Evolutionary conservation across 1,140 invertebrate genomes (phyloP), one percentile per base, ranked within the genome.

Genomic region (Leptoteleia sp.): DNA sequence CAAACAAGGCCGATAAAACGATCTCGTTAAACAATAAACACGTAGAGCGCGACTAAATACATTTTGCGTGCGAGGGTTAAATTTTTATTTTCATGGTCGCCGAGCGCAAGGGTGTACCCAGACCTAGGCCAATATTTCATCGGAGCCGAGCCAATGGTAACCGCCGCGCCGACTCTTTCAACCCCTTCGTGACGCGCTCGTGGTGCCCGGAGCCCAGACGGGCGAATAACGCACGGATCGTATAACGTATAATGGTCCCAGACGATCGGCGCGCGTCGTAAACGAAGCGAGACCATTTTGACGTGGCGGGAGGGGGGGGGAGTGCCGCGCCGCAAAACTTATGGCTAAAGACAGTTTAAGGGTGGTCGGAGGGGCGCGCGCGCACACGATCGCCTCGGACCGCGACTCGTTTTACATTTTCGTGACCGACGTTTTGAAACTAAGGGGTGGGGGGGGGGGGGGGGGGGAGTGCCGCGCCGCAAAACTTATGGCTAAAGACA

Each of bases 181-280:
- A 73, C 72, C 79, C 79, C 79, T 80, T 76, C 38, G 55, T 68
- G 50, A 62, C 43, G 40, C 48, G 35, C 59, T 64, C 61, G 61
- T 72, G 65, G 62, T 55, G n/a, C 71, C 59, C 40, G 43, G 47
- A 73, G 47, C 42, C 73, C 82, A 86, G 84, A 87, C 84, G 75
- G 77, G 76, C 75, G 77, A 79, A 82, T 84, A 83, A 85, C 83
- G 15, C 64, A 38, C 13, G 37, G 79, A 71, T 85, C 85, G 82
- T 86, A 86, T 87, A 87, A 84, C 81, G 82, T 81, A 84, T 85
- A 87, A 86, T 84, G n/a, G 81, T 81, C 76, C 80, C 83, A 84
- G 84, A 85, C 84, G 83, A 85, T 82, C 85, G 82, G 85, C 84
- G 82, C 77, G 64, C 57, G 52, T 80, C 81, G 65, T 81, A 81